Evolutionary conservation across 2,113 vertebrate genomes (phyloP).

Genomic region (Cromileptes altivelis): DNA sequence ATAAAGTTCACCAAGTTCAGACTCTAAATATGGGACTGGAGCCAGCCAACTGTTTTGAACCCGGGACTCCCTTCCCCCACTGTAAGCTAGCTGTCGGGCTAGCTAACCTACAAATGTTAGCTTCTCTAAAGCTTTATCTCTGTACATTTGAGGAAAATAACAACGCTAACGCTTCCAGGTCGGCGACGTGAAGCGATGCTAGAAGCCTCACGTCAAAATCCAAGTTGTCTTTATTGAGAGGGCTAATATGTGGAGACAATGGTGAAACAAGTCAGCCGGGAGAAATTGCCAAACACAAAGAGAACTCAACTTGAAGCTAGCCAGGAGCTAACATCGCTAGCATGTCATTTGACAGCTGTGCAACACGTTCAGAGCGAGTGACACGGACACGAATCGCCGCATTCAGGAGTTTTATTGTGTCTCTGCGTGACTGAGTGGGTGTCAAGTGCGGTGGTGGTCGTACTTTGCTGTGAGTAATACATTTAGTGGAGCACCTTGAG

Average conservation of each 20-base stretch:
- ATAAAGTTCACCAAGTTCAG: slow-evolving; percentile 81
- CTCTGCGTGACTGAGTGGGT: slow-evolving; percentile 34
- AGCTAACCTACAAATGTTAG: slow-evolving; percentile 56
- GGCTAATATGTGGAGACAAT: slow-evolving; percentile 13
- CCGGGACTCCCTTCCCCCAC: slow-evolving; percentile 83
- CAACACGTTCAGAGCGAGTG: neutral
- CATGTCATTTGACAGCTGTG: slow-evolving; percentile 40
- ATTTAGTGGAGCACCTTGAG: slow-evolving; percentile 64
- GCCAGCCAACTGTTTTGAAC: slow-evolving; percentile 80
- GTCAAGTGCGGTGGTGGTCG: slow-evolving; percentile 44
- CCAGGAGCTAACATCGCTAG: slow-evolving; percentile 62
- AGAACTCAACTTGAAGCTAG: slow-evolving; percentile 83
- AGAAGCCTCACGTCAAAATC: neutral
- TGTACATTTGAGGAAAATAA: slow-evolving; percentile 11
- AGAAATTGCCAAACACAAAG: slow-evolving; percentile 82
- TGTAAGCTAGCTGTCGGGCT: slow-evolving; percentile 62
- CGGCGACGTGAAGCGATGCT: neutral
- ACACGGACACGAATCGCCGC: neutral
- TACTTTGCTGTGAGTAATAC: slow-evolving; percentile 26
- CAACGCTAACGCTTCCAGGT: neutral
- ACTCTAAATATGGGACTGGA: slow-evolving; percentile 73
- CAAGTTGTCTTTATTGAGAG: slow-evolving; percentile 7
- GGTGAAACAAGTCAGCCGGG: slow-evolving; percentile 65
- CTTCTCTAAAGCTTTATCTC: slow-evolving; percentile 55
- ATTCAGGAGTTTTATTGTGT: neutral